phyloP scores from a whole-genome alignment of 2,113 vertebrate genomes.

The Pollachius pollachius region DNA sequence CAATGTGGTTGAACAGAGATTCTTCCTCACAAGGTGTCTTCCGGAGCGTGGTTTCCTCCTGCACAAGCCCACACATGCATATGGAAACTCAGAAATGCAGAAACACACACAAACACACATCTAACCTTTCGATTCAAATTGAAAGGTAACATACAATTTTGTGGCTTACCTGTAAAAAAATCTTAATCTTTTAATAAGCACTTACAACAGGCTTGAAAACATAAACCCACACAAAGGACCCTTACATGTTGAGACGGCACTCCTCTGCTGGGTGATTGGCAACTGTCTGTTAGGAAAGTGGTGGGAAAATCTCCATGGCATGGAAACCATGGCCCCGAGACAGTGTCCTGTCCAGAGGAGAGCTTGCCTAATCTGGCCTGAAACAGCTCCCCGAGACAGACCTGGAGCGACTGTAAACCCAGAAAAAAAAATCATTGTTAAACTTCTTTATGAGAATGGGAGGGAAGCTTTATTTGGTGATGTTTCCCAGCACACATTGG shows the following conservation, averaged over 20 bases:
- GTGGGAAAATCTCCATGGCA: slow-evolving; percentile 17
- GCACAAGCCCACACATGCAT: slow-evolving; percentile 19
- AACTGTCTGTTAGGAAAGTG: slow-evolving; percentile 58
- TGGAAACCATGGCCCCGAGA: slow-evolving; percentile 40
- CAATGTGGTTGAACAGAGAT: slow-evolving; percentile 43
- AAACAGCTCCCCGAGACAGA: slow-evolving; percentile 77
- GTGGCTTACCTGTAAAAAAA: too few relatives aligned
- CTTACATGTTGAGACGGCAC: slow-evolving; percentile 71
- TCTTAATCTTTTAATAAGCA: too few relatives aligned
- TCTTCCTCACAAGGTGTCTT: slow-evolving; percentile 54
- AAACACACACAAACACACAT: slow-evolving; percentile 1
- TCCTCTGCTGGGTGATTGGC: slow-evolving; percentile 31
- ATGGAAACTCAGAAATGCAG: not conserved
- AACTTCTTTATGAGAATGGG: not conserved
- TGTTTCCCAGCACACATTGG: slow-evolving; percentile 30
- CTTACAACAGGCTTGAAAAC: too few relatives aligned
- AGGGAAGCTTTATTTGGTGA: too few relatives aligned
- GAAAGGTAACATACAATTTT: too few relatives aligned
- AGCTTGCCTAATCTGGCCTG: slow-evolving; percentile 58
- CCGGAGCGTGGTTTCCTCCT: slow-evolving; percentile 53
- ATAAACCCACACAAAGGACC: not conserved
- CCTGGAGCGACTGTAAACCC: slow-evolving; percentile 71
- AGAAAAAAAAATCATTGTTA: not conserved
- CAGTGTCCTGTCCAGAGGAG: slow-evolving; percentile 40
- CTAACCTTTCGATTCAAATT: too few relatives aligned